Evolutionary conservation across 1,140 invertebrate genomes (phyloP).

Genomic region (Macrotrachela quadricornifera): DNA sequence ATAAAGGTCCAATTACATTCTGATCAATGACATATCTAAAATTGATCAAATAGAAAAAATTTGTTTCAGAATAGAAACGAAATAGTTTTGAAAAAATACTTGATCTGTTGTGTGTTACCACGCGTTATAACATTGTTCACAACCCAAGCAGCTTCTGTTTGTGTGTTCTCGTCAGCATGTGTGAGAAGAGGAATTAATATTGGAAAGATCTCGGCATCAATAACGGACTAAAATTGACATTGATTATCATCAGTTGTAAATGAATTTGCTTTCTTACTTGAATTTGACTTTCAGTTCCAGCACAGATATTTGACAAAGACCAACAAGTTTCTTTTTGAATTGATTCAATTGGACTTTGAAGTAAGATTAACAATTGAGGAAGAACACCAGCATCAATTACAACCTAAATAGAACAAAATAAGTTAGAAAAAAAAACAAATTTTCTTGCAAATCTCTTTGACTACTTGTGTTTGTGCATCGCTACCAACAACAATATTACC

Average conservation of each 20-base stretch:
- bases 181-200: slow-evolving; percentile 66
- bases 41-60: neutral
- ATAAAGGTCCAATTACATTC: slow-evolving; percentile 75
- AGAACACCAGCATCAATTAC: slow-evolving; percentile 54
- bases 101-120: slow-evolving; percentile 72
- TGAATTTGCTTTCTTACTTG: slow-evolving; percentile 27
- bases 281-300: slow-evolving; percentile 77
- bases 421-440: too few species aligned
- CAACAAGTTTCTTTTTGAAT: slow-evolving; percentile 89
- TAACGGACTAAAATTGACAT: slow-evolving; percentile 50
- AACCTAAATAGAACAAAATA: too few species aligned
- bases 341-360: slow-evolving; percentile 50
- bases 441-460: slow-evolving; percentile 2
- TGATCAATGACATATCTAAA: slow-evolving; percentile 38
- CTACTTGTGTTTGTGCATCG: slow-evolving; percentile 79
- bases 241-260: too few species aligned
- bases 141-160: slow-evolving; percentile 91
- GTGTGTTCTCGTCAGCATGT: slow-evolving; percentile 79
- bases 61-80: too few species aligned
- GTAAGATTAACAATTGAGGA: slow-evolving; percentile 55
- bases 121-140: slow-evolving; percentile 91
- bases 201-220: slow-evolving; percentile 83
- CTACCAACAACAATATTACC: slow-evolving; percentile 96
- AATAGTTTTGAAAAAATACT: slow-evolving; percentile 29
- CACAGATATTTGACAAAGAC: slow-evolving; percentile 93